phyloP scores from a whole-genome alignment of 2,113 vertebrate species.

The Indicator maculatus region DNA sequence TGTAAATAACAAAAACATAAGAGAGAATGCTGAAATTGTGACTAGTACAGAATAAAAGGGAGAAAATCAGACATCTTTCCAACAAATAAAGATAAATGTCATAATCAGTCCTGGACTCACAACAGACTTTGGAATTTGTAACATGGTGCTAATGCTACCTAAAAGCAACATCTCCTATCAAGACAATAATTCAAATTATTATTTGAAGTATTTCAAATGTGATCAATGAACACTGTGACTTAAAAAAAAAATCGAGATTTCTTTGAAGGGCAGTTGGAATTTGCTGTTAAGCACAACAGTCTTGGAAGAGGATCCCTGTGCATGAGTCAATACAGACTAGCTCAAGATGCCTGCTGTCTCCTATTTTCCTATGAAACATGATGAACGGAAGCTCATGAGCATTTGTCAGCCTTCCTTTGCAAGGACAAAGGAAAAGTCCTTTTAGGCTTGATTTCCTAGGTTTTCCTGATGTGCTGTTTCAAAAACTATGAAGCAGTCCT shows the following conservation, averaged over 20 bases:
- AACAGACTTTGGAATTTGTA: neutral
- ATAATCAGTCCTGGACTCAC: neutral
- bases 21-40: neutral
- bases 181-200: neutral
- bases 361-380: constrained; percentile 15
- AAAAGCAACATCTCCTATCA: neutral
- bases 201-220: neutral
- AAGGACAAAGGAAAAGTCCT: neutral
- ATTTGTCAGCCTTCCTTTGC: neutral
- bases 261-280: neutral
- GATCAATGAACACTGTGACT: neutral
- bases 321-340: neutral
- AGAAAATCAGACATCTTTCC: neutral
- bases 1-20: constrained; percentile 28
- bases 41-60: neutral
- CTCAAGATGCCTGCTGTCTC: neutral
- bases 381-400: neutral
- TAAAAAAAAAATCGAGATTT: neutral
- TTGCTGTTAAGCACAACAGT: neutral
- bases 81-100: neutral
- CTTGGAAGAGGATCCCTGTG: neutral
- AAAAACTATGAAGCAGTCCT: neutral
- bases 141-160: neutral
- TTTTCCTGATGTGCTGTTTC: neutral
- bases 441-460: neutral